A percentile compares a stretch with the other conserved stretches of the same genome.
These are phyloP conservation scores for Phrynocephalus vlangalii DNA, from an alignment of 2,797 vertebrate genomes.

Conservation along the genomic window DNA sequence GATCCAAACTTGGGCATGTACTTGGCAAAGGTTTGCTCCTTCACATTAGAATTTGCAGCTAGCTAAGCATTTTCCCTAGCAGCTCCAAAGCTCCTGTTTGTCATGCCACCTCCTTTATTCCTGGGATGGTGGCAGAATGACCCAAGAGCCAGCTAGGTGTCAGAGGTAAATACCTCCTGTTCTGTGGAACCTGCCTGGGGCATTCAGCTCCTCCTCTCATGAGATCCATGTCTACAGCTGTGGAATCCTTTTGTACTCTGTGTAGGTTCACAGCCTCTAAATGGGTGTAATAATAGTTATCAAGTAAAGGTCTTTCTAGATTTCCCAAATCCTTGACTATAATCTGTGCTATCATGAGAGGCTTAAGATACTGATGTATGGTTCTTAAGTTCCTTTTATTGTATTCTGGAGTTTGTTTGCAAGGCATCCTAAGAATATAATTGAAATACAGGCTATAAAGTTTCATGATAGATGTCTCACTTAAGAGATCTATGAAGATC, in stretches of 20 bases:
- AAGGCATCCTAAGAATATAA: not conserved
- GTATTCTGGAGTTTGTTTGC: not conserved
- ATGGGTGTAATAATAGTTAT: too few relatives aligned
- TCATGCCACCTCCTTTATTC: not conserved
- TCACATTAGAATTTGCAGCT: not conserved
- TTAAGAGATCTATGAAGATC: not conserved
- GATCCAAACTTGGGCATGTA: not conserved
- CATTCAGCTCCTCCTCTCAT: not conserved
- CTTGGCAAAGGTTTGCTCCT: not conserved
- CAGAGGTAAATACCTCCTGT: not conserved
- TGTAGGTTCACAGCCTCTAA: too few relatives aligned
- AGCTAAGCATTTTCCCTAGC: not conserved
- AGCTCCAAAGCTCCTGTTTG: not conserved
- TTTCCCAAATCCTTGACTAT: not conserved
- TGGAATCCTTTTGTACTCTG: not conserved
- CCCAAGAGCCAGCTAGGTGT: not conserved
- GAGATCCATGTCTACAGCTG: not conserved
- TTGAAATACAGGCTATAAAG: not conserved
- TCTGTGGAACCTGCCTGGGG: not conserved
- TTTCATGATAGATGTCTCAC: not conserved
- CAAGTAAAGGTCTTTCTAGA: not conserved
- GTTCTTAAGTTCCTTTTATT: not conserved
- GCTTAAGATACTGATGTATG: not conserved
- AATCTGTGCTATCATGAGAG: not conserved
- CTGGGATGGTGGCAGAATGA: not conserved